Conservation (phyloP, 2,888 invertebrate species). For the Pyrochroa serraticornis region DNA sequence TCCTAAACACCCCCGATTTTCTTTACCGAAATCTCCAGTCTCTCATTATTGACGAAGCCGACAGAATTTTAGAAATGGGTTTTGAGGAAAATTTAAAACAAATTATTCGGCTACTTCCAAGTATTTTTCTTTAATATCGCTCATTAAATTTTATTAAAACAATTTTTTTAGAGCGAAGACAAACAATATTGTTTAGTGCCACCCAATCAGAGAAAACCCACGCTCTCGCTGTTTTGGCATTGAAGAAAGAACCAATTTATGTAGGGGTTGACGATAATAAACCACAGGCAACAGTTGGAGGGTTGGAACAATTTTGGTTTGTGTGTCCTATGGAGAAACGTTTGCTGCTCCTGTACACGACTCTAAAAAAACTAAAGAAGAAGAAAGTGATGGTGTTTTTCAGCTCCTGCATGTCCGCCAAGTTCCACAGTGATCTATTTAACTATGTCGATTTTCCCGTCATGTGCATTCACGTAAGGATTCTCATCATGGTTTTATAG, state of each 20-base stretch:
- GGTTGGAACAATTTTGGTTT: conserved; percentile 89
- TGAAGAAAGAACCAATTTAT: conserved; percentile 93
- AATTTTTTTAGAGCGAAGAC: conserved; percentile 89
- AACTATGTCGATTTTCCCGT: conserved; percentile 97
- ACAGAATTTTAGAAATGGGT: conserved; percentile 94
- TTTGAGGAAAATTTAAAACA: conserved; percentile 97
- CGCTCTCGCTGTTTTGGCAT: conserved; percentile 82
- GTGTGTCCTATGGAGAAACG: conserved; percentile 95
- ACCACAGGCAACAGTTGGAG: conserved; percentile 81
- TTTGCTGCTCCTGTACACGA: conserved; percentile 92
- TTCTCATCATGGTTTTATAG: no score
- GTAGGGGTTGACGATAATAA: conserved; percentile 92
- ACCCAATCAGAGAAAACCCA: conserved; percentile 93
- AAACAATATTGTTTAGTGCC: conserved; percentile 98
- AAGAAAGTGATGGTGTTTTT: conserved; percentile 98
- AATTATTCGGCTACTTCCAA: conserved; percentile 89
- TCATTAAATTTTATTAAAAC: conserved; percentile 77
- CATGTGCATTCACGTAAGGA: conserved; percentile 92
- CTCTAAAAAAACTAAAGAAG: conserved; percentile 93
- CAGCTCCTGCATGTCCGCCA: conserved; percentile 96
- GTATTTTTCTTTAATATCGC: conserved; percentile 65
- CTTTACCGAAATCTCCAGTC: conserved; percentile 93
- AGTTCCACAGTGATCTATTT: conserved; percentile 92
- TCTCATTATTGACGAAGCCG: conserved; percentile 97
- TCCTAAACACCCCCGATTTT: conserved; percentile 87